A percentile compares a stretch with the other conserved stretches of the same genome.
Evolutionary conservation across 2,797 vertebrate species (phyloP).

Genomic region (Melopsittacus undulatus): DNA sequence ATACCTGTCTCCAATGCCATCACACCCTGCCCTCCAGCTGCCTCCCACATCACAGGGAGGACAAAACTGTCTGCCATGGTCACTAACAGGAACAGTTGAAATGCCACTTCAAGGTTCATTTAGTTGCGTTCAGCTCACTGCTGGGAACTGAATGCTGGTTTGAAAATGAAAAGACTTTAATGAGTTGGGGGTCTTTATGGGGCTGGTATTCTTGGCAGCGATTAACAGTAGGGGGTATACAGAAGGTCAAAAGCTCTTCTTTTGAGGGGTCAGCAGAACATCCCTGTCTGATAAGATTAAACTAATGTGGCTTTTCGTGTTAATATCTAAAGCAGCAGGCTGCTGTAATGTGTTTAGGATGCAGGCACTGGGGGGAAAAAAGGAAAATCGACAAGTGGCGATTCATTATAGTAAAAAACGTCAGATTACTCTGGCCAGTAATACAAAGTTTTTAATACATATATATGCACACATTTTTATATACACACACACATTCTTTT

Average conservation of each 20-base stretch:
- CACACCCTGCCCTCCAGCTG: slow-evolving; percentile 60
- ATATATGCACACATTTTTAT: not conserved
- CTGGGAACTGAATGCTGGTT: slow-evolving; percentile 76
- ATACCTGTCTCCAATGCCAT: slow-evolving; percentile 46
- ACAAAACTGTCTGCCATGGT: slow-evolving; percentile 63
- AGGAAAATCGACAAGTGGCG: not conserved
- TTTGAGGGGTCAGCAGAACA: slow-evolving; percentile 77
- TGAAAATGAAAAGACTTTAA: slow-evolving; percentile 81
- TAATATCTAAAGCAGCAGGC: slow-evolving; percentile 77
- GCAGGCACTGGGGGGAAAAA: slow-evolving; percentile 13
- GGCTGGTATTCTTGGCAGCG: slow-evolving; percentile 74
- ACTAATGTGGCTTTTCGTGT: slow-evolving; percentile 79
- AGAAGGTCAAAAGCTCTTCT: slow-evolving; percentile 78
- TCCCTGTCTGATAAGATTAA: slow-evolving; percentile 81
- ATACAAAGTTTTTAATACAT: not conserved
- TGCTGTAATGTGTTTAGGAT: slow-evolving; percentile 68
- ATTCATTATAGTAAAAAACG: slow-evolving; percentile 41
- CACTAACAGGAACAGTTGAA: slow-evolving; percentile 69
- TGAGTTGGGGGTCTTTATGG: slow-evolving; percentile 79
- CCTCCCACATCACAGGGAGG: slow-evolving; percentile 61
- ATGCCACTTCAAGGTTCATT: slow-evolving; percentile 77
- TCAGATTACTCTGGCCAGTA: not conserved
- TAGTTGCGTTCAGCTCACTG: slow-evolving; percentile 73
- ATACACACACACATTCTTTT: not conserved
- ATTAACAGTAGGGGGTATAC: slow-evolving; percentile 78